A percentile compares a stretch with the other conserved stretches of the same genome.
Conservation (phyloP, 2,797 vertebrate species). For the Lagodon rhomboides region DNA sequence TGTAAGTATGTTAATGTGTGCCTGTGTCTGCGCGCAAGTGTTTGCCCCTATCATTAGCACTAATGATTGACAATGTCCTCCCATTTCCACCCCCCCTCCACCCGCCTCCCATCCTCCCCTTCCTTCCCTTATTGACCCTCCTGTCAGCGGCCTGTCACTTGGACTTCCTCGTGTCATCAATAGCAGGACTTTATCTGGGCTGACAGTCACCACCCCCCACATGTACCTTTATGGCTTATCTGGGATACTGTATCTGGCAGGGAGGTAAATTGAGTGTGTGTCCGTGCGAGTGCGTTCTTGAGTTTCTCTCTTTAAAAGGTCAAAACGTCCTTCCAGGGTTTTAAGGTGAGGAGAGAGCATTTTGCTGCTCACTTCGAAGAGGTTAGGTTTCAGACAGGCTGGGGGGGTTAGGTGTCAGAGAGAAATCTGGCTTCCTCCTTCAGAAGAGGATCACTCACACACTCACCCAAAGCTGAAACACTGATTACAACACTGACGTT, state of each 20-base stretch:
- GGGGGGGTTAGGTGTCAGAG: background rate
- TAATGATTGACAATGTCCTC: slow-evolving; percentile 80
- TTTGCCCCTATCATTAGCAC: slow-evolving; percentile 66
- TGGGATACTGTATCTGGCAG: slow-evolving; percentile 68
- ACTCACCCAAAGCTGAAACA: background rate
- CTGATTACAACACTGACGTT: background rate
- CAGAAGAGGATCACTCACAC: background rate
- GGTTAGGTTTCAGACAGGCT: slow-evolving; percentile 27
- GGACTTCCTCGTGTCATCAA: slow-evolving; percentile 78
- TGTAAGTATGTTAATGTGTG: slow-evolving; percentile 42
- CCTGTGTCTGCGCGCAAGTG: slow-evolving; percentile 34
- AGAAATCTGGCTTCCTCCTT: background rate
- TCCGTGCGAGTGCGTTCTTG: slow-evolving; percentile 34
- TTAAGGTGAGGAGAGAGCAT: slow-evolving; percentile 33
- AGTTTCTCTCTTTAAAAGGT: slow-evolving; percentile 53
- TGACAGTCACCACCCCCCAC: slow-evolving; percentile 54
- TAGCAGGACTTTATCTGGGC: slow-evolving; percentile 79
- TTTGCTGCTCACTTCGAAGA: slow-evolving; percentile 3
- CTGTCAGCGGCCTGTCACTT: slow-evolving; percentile 76
- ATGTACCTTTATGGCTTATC: slow-evolving; percentile 71
- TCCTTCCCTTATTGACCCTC: slow-evolving; percentile 79
- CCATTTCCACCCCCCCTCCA: slow-evolving; percentile 44
- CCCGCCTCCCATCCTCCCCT: slow-evolving; percentile 20
- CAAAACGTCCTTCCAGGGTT: slow-evolving; percentile 23
- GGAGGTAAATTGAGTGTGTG: slow-evolving; percentile 42